phyloP scores from a whole-genome alignment of 2,797 vertebrate species.

The Rhinoraja longicauda region DNA sequence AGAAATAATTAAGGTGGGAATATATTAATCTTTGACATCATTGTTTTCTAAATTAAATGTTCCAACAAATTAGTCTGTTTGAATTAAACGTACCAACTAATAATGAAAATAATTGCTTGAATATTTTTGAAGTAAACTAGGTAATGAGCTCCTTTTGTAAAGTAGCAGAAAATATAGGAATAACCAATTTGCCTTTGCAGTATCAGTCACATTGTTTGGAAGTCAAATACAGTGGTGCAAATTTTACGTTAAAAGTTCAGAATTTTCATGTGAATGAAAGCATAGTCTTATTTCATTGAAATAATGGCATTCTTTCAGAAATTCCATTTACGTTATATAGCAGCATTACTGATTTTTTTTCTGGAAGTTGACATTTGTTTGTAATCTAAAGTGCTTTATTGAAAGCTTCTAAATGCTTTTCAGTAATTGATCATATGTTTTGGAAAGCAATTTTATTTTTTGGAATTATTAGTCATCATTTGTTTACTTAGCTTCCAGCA shows the following conservation, averaged over 20 bases:
- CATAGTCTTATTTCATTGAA: not conserved
- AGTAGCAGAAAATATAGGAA: not conserved
- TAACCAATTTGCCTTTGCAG: not conserved
- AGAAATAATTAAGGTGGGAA: slow-evolving; percentile 80
- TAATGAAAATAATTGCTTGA: not conserved
- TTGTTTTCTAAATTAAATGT: not conserved
- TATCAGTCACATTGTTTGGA: not conserved
- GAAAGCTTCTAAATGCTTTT: slow-evolving; percentile 5
- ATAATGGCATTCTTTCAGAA: slow-evolving; percentile 14
- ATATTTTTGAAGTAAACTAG: not conserved
- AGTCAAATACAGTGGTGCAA: not conserved
- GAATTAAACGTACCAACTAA: not conserved
- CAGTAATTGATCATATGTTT: not conserved
- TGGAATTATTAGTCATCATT: slow-evolving; percentile 7
- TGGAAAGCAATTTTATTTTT: not conserved
- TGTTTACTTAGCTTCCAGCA: no score
- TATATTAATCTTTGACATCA: not conserved
- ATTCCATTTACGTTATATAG: not conserved
- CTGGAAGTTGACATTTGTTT: not conserved
- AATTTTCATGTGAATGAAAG: slow-evolving; percentile 14
- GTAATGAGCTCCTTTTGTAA: not conserved
- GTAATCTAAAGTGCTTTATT: slow-evolving; percentile 4
- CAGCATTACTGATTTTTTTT: not conserved
- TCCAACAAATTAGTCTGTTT: no score
- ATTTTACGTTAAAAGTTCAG: not conserved